Evolutionary conservation across 2,888 invertebrate species (phyloP), one percentile per base, ranked within the genome.

Genomic region (Tetragnatha montana): DNA sequence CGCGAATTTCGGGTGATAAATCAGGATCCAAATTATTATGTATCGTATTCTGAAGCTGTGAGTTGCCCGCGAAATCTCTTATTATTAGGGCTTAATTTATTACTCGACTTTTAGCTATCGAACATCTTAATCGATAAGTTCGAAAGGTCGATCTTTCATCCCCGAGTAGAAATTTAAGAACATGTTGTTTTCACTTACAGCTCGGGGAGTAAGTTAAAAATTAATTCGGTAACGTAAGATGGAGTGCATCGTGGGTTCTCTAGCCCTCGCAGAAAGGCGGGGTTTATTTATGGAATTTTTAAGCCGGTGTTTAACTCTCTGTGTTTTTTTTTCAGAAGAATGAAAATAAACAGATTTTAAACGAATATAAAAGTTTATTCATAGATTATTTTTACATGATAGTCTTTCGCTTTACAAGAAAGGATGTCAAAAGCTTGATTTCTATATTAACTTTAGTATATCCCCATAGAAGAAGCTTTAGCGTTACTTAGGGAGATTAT

Each of bases 11-110:
- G 49, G 79, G 70, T 70, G 14, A 87, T 87, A 87, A 87, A 87
- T 87, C 81, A 81, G 75, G 69, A 76, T 69, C 76, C 81, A 87
- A 87, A 87, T 87, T 81, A 87, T 87, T 82, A 87, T 81, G 87
- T 87, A 81, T 87, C 87, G 81, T 76, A 87, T 87, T 87, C 87
- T 76, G 81, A 76, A 81, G 87, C 68, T 76, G 79, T 78, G 87
- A 81, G 81, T 22, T 71, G 70, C 69, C n/a, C 47, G 69, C 76
- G 76, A 87, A 81, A 87, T 81, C 81, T 87, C 81, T 81, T 87
- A 81, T 81, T 87, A 81, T 87, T 81, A 81, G 50, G 70, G 76
- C 22, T 50, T 87, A 81, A 87, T 87, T 87, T 76, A 87, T 87
- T 81, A 75, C 70, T 19, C 51, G 70, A 78, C 70, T 76, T 78